These are phyloP conservation scores for Campoplex capitator DNA, from an alignment of 2,888 invertebrate species.

Conservation along the genomic window DNA sequence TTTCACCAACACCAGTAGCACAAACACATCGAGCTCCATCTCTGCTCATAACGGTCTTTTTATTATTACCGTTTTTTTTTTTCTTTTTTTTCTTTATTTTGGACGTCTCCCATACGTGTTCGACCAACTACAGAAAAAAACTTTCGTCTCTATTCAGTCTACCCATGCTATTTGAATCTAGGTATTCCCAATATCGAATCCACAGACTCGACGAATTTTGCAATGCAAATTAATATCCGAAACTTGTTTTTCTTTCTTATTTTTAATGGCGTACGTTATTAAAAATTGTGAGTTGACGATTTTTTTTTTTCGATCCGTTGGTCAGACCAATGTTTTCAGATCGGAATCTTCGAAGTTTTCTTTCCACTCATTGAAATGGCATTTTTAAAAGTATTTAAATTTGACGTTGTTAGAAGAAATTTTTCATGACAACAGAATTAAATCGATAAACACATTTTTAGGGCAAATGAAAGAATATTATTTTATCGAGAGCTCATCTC, in stretches of 20 bases:
- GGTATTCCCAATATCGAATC: background rate
- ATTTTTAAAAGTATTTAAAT: background rate
- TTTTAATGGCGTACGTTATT: background rate
- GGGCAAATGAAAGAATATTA: background rate
- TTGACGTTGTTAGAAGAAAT: background rate
- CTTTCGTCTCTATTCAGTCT: constrained; percentile 14
- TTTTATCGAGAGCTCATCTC: background rate
- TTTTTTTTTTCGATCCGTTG: background rate
- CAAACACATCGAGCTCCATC: constrained; percentile 44
- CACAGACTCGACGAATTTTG: background rate
- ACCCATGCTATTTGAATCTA: background rate
- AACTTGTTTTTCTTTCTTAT: constrained; percentile 2
- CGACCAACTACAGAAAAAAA: constrained; percentile 29
- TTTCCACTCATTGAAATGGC: background rate
- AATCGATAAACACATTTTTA: background rate
- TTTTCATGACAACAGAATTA: background rate
- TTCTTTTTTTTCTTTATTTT: constrained; percentile 48
- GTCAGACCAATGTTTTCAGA: background rate
- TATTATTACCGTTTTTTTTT: constrained; percentile 50
- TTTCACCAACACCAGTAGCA: constrained; percentile 60
- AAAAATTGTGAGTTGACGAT: background rate
- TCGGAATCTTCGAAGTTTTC: background rate
- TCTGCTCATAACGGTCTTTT: constrained; percentile 57
- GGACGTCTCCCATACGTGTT: constrained; percentile 27
- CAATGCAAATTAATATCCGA: background rate